Base-by-base conservation (phyloP, 2,113 vertebrate species). In the Bostrychus sinensis region DNA sequence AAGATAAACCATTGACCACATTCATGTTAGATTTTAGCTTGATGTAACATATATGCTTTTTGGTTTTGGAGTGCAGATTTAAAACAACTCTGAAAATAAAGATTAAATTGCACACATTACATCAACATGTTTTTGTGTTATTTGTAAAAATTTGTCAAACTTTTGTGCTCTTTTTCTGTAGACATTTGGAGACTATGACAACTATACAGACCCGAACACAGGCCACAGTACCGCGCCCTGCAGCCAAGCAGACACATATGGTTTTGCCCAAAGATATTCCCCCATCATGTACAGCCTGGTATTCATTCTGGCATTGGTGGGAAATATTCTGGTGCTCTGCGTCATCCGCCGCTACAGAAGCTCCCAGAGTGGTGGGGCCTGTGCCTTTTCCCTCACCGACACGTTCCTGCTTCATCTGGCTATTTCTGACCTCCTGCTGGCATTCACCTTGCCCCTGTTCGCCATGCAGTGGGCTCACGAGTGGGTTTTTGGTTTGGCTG, bases 321-420 rank as follows among this genome's bases (percentile, higher is more conserved):
- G 95, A 13, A 97, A 97, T 12, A 69, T 87, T 4, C 72, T 94
- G 46, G 95, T 97, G 53, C 70, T 96, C 60, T 84, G 90, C 3
- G 94, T 97, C 32, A 88, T 94, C 64, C 82, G 70, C 0, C 90
- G 91, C 46, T 91, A 92, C 75, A 74, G 88, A 3, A 85, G 37
- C 51, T 87, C 89, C 28, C 64, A 88, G 58, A 78, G 86, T 1
- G 38, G 89, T 1, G 66, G 84, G 5, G 69, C 76, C 11, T 88
- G 91, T 6, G 77, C 90, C 48, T 93, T 91, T 77, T 92, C 91
- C 1, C 83, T 95, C 66, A 93, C 92, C 0, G 95, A 97, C 48
- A 89, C 92, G 39, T 96, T 94, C 76, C 92, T 97, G 73, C 92
- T 96, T 23, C 94, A 97, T 86, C 77, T 97, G 84, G 94, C 95